Percentiles rank a stretch among this genome's conserved stretches.
Evolutionary conservation across 2,888 invertebrate genomes (phyloP).

Genomic region (Pyrrhosoma nymphula): DNA sequence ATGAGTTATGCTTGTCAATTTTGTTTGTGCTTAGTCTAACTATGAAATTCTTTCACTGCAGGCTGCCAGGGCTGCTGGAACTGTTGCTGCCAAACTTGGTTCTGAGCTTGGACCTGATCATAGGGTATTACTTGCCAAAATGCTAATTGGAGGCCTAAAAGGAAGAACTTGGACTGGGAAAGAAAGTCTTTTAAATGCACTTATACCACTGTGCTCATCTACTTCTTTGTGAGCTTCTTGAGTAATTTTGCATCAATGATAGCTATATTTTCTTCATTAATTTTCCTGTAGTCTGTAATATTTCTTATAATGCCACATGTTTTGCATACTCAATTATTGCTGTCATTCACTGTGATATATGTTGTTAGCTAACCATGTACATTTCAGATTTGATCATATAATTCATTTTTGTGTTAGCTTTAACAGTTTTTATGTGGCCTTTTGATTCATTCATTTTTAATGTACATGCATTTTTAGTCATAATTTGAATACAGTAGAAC

Average conservation of each 20-base stretch:
- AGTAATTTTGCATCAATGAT: background rate
- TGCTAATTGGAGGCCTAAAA: constrained; percentile 85
- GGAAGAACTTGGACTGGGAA: constrained; percentile 96
- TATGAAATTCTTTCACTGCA: constrained; percentile 74
- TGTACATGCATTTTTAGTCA: too few species aligned
- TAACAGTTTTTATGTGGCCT: too few species aligned
- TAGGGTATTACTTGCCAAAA: constrained; percentile 83
- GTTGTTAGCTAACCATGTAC: too few species aligned
- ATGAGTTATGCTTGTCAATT: too few species aligned
- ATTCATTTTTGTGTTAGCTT: too few species aligned
- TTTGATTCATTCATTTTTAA: too few species aligned
- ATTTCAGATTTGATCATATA: too few species aligned
- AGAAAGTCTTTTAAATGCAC: constrained; percentile 87
- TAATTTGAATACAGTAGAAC: too few species aligned
- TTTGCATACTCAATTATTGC: too few species aligned
- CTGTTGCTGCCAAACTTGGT: constrained; percentile 87
- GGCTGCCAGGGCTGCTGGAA: constrained; percentile 90
- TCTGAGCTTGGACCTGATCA: constrained; percentile 83
- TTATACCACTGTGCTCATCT: constrained; percentile 69
- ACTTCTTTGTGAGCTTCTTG: constrained; percentile 19
- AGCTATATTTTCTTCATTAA: background rate
- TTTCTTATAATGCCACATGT: too few species aligned
- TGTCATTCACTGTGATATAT: too few species aligned
- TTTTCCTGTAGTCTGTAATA: background rate
- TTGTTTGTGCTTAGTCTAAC: too few species aligned